Conservation (phyloP, 2,113 vertebrate species). For the Periophthalmus modestus region DNA sequence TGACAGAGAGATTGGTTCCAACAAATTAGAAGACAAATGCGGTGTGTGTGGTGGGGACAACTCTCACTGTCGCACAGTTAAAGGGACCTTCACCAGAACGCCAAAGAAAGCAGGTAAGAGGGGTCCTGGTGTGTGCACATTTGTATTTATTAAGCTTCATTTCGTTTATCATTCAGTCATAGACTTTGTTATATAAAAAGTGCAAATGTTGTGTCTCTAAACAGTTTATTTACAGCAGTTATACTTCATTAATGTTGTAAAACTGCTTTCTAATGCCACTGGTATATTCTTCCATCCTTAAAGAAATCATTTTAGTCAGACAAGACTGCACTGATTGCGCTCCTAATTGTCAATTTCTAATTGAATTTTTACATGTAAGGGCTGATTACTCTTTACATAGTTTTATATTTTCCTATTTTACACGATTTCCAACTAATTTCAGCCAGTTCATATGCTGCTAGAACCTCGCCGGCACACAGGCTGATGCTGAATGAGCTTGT, state of each 20-base stretch:
- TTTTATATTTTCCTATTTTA: not conserved
- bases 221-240: not conserved
- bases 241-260: too few species aligned
- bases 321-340: too few species aligned
- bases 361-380: not conserved
- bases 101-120: constrained; percentile 92
- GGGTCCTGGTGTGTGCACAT: too few species aligned
- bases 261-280: too few species aligned
- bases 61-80: constrained; percentile 94
- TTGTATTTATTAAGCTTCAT: not conserved
- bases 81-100: constrained; percentile 90
- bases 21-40: constrained; percentile 91
- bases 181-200: not conserved
- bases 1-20: constrained; percentile 93
- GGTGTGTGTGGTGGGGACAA: constrained; percentile 96
- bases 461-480: not conserved
- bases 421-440: not conserved
- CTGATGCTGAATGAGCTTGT: too few species aligned
- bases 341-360: too few species aligned
- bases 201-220: not conserved
- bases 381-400: not conserved
- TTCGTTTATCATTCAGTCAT: not conserved
- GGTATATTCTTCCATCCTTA: too few species aligned
- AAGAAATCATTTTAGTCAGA: not conserved
- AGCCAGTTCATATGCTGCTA: not conserved